Conservation (phyloP, 2,888 invertebrate genomes). For the Stenurella melanura region DNA sequence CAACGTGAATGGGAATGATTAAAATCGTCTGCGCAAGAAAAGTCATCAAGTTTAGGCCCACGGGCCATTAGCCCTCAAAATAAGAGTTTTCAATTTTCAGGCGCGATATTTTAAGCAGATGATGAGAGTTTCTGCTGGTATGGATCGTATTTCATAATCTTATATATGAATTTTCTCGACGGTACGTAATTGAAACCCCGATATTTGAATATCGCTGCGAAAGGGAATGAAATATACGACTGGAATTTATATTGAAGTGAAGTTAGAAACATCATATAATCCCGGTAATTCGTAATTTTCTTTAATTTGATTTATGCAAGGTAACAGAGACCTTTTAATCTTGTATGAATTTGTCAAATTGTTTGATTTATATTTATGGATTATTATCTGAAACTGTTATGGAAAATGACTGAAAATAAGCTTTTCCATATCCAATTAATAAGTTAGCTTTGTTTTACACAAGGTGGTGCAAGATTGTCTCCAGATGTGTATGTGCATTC, state of each 20-base stretch:
- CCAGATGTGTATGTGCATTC: no score
- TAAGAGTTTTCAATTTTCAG: slow-evolving; percentile 55
- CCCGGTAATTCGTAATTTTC: slow-evolving; percentile 32
- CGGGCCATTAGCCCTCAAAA: slow-evolving; percentile 53
- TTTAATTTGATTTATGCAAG: slow-evolving; percentile 23
- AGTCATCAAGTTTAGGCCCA: slow-evolving; percentile 52
- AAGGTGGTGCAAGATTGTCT: no score
- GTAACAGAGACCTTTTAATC: slow-evolving; percentile 1
- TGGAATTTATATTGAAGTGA: slow-evolving; percentile 57
- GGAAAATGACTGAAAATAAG: no score
- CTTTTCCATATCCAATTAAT: no score
- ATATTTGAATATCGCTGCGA: slow-evolving; percentile 57
- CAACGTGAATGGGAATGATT: slow-evolving; percentile 45
- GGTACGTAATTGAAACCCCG: slow-evolving; percentile 55
- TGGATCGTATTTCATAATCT: slow-evolving; percentile 55
- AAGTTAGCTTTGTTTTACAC: no score
- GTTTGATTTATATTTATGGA: no score
- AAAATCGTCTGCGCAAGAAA: slow-evolving; percentile 49
- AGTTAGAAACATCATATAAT: slow-evolving; percentile 42
- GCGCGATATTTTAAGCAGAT: slow-evolving; percentile 46
- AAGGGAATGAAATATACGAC: slow-evolving; percentile 52
- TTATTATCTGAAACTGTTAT: no score
- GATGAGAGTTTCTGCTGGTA: slow-evolving; percentile 45
- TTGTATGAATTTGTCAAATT: not conserved
- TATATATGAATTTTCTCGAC: slow-evolving; percentile 57